Percentiles rank a stretch among this genome's conserved stretches.
Conservation (phyloP, 2,888 invertebrate genomes). For the Scaptomyza reducta region DNA sequence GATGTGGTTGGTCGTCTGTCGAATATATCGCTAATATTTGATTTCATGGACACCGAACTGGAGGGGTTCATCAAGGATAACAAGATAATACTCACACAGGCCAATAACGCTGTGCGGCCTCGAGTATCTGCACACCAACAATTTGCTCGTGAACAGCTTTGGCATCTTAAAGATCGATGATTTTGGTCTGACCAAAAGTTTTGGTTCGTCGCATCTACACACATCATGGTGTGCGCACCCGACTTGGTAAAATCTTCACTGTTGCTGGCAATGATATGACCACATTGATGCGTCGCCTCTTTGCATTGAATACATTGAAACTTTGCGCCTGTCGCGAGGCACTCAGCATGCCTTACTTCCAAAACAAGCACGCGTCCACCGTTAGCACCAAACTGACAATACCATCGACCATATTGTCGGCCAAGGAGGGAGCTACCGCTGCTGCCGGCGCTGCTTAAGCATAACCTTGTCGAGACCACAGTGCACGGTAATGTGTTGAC, state of each 20-base stretch:
- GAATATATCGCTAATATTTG: slow-evolving; percentile 98
- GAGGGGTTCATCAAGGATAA: slow-evolving; percentile 97
- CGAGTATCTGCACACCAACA: slow-evolving; percentile 98
- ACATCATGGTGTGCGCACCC: slow-evolving; percentile 98
- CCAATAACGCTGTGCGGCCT: slow-evolving; percentile 96
- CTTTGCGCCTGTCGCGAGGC: slow-evolving; percentile 93
- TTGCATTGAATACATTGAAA: slow-evolving; percentile 92
- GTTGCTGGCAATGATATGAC: slow-evolving; percentile 97
- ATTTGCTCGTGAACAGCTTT: slow-evolving; percentile 95
- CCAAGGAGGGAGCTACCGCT: slow-evolving; percentile 60
- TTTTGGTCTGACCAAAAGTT: slow-evolving; percentile 99
- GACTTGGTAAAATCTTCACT: too few relatives aligned
- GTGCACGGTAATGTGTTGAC: slow-evolving; percentile 86
- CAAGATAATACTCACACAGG: slow-evolving; percentile 93
- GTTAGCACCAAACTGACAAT: slow-evolving; percentile 91
- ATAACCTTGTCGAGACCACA: slow-evolving; percentile 87
- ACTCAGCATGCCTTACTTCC: slow-evolving; percentile 95
- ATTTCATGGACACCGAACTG: slow-evolving; percentile 99
- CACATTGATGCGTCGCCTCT: slow-evolving; percentile 90
- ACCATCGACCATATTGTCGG: slow-evolving; percentile 65
- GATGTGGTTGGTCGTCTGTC: slow-evolving; percentile 99
- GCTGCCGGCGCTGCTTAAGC: slow-evolving; percentile 85
- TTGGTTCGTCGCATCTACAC: slow-evolving; percentile 97
- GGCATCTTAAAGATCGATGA: slow-evolving; percentile 99
- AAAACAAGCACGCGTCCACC: slow-evolving; percentile 95